phyloP scores from a whole-genome alignment of 2,797 vertebrate genomes.

The Phalanger gymnotis region DNA sequence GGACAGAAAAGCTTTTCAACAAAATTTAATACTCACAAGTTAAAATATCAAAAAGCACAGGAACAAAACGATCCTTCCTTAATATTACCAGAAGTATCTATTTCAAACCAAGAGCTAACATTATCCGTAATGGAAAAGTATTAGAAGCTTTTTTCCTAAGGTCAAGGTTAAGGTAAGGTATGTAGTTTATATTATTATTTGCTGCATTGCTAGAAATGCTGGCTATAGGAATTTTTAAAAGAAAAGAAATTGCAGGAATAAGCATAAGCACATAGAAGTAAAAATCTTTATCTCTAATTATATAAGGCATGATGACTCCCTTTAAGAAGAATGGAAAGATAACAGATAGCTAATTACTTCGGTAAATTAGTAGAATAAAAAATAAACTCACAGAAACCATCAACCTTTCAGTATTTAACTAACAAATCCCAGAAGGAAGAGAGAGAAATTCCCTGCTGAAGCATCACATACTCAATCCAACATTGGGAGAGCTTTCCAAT shows the following conservation, averaged over 20 bases:
- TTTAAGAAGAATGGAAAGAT: neutral
- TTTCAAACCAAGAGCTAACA: neutral
- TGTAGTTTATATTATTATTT: neutral
- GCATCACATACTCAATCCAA: neutral
- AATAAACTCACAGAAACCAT: neutral
- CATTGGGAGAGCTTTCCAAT: neutral
- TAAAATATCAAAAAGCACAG: neutral
- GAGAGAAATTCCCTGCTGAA: neutral
- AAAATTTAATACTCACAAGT: neutral
- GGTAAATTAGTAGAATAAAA: neutral
- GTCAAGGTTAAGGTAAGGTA: neutral
- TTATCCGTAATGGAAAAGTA: neutral
- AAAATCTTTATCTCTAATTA: neutral
- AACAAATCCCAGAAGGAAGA: neutral
- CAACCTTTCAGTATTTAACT: neutral
- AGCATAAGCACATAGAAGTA: neutral
- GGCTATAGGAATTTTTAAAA: neutral
- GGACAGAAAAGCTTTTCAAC: neutral
- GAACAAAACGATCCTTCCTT: neutral
- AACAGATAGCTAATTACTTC: neutral
- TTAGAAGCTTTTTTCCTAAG: neutral
- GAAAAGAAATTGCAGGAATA: neutral
- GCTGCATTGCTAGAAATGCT: neutral
- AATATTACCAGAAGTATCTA: neutral
- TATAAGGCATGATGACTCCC: neutral